Evolutionary conservation across 2,113 vertebrate species (phyloP).

Genomic region (Leiothrix lutea): DNA sequence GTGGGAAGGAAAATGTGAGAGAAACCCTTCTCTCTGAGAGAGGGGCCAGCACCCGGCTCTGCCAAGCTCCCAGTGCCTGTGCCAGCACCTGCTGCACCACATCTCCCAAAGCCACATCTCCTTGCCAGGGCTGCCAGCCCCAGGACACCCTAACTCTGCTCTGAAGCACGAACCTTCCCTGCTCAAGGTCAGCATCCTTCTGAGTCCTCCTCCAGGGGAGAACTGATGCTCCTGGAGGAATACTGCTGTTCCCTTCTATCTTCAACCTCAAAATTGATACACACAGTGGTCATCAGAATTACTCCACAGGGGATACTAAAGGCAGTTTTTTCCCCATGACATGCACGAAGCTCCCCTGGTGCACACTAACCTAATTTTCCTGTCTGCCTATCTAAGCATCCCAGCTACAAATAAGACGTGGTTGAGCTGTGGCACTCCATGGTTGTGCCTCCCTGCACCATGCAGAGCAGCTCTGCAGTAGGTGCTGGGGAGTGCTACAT

Average conservation of each 20-base stretch:
- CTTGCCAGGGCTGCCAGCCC: background rate
- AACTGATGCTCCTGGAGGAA: accelerated
- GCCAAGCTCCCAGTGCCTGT: background rate
- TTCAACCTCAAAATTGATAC: background rate
- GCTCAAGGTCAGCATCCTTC: accelerated
- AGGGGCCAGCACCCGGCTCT: background rate
- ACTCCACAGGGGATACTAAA: background rate
- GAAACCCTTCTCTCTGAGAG: background rate
- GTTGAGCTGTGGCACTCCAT: accelerated
- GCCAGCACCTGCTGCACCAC: background rate
- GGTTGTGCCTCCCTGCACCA: accelerated
- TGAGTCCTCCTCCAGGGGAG: background rate
- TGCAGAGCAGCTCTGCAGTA: background rate
- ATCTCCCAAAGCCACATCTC: background rate
- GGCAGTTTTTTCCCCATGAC: background rate
- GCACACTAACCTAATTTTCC: background rate
- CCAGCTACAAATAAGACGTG: background rate
- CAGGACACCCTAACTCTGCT: background rate
- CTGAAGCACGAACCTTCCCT: background rate
- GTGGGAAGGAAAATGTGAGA: background rate
- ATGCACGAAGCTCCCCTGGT: background rate
- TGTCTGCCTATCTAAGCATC: background rate
- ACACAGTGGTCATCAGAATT: background rate
- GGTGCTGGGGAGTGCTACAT: background rate
- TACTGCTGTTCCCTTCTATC: background rate